Evolutionary conservation across 2,888 invertebrate species (phyloP).

Genomic region (Melolontha melolontha): DNA sequence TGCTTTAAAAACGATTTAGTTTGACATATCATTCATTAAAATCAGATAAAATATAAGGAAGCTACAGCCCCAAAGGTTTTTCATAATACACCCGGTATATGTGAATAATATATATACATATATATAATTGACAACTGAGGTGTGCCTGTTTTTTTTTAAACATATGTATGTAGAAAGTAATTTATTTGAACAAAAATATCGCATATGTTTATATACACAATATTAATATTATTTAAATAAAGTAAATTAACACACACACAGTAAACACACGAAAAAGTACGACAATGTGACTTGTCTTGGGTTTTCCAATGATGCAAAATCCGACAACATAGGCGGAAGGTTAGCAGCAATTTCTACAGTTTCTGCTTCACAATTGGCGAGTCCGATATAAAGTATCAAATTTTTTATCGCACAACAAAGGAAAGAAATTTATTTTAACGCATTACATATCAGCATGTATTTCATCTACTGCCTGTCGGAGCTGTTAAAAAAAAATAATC

Average conservation of each 20-base stretch:
- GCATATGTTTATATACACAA: not conserved
- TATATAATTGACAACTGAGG: too few species aligned
- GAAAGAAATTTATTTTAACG: not conserved
- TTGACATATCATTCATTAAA: too few species aligned
- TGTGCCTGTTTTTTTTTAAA: too few species aligned
- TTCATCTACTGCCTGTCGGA: not conserved
- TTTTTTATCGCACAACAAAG: conserved; percentile 9
- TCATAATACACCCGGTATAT: too few species aligned
- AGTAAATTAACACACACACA: conserved; percentile 25
- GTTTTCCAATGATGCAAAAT: conserved; percentile 46
- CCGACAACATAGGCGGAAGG: conserved; percentile 32
- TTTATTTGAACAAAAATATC: too few species aligned
- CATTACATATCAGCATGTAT: not conserved
- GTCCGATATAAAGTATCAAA: conserved; percentile 20
- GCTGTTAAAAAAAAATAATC: too few species aligned
- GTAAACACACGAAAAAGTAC: conserved; percentile 7
- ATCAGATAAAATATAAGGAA: too few species aligned
- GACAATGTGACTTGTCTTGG: conserved; percentile 40
- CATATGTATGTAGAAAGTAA: too few species aligned
- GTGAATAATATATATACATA: too few species aligned
- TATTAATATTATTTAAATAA: conserved; percentile 26
- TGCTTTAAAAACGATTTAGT: too few species aligned
- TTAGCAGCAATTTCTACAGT: conserved; percentile 13
- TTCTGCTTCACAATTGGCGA: conserved; percentile 23
- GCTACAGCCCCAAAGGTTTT: too few species aligned